A percentile compares a stretch with the other conserved stretches of the same genome.
Evolutionary conservation across 2,888 invertebrate genomes (phyloP).

Genomic region (Papilio elwesi): DNA sequence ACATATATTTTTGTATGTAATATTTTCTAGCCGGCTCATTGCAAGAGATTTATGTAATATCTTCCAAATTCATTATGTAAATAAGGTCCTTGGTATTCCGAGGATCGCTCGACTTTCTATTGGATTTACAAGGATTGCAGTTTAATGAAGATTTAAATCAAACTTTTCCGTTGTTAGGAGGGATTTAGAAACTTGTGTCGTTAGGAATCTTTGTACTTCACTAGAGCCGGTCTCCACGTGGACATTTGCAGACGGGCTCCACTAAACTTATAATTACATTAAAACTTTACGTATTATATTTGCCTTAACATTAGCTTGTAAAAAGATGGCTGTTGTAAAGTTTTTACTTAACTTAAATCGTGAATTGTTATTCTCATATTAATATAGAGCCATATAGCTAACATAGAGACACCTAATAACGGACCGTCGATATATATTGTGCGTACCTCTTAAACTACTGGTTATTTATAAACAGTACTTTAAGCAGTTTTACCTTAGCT

Average conservation of each 20-base stretch:
- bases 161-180: conserved; percentile 21
- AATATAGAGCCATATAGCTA: no score
- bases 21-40: no score
- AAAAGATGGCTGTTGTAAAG: no score
- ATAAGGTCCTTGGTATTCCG: neutral
- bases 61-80: conserved; percentile 15
- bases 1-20: no score
- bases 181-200: conserved; percentile 63
- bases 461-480: no score
- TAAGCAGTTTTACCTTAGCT: no score
- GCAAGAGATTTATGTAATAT: no score
- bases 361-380: no score
- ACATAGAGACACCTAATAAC: no score
- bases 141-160: conserved; percentile 27
- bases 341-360: no score
- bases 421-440: no score
- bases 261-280: neutral
- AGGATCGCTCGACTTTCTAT: neutral
- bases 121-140: conserved; percentile 19
- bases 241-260: neutral
- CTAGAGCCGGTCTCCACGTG: conserved; percentile 31
- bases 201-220: conserved; percentile 72
- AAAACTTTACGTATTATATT: neutral
- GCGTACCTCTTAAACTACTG: no score
- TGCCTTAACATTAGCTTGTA: neutral